Evolutionary conservation across 92 coral and sea anemone genomes (phyloP).

Genomic region (Virgularia gustaviana): DNA sequence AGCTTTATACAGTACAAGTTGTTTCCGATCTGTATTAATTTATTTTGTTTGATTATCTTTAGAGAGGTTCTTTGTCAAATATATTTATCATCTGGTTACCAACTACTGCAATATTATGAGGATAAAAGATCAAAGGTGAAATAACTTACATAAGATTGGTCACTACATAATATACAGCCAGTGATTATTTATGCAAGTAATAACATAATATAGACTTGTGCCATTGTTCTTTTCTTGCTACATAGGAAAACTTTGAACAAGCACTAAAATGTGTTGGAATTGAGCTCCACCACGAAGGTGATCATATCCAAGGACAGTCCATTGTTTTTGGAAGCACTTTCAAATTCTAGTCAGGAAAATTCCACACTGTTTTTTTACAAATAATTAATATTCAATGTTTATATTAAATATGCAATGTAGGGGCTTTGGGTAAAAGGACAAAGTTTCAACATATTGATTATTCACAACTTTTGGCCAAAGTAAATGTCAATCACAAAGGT

Average conservation of each 20-base stretch:
- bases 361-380: too few species aligned
- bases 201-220: not conserved
- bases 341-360: too few species aligned
- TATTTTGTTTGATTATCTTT: too few species aligned
- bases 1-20: too few species aligned
- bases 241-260: slow-evolving; percentile 72
- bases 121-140: slow-evolving; percentile 72
- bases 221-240: not conserved
- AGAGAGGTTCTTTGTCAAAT: slow-evolving; percentile 67
- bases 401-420: slow-evolving; percentile 27
- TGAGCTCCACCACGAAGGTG: slow-evolving; percentile 68
- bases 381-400: not conserved
- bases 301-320: too few species aligned
- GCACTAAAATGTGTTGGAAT: slow-evolving; percentile 73
- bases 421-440: slow-evolving; percentile 92
- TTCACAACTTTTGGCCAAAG: slow-evolving; percentile 65
- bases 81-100: slow-evolving; percentile 74
- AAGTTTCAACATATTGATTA: slow-evolving; percentile 80
- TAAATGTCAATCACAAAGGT: slow-evolving; percentile 50
- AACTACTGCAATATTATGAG: slow-evolving; percentile 64
- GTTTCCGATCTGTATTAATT: too few species aligned
- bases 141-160: not conserved
- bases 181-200: not conserved
- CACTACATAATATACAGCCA: not conserved
- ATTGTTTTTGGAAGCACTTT: not conserved